A percentile compares a stretch with the other conserved stretches of the same genome.
These are phyloP conservation scores for Parthenolecanium corni DNA, from an alignment of 2,888 invertebrate genomes.

Conservation along the genomic window DNA sequence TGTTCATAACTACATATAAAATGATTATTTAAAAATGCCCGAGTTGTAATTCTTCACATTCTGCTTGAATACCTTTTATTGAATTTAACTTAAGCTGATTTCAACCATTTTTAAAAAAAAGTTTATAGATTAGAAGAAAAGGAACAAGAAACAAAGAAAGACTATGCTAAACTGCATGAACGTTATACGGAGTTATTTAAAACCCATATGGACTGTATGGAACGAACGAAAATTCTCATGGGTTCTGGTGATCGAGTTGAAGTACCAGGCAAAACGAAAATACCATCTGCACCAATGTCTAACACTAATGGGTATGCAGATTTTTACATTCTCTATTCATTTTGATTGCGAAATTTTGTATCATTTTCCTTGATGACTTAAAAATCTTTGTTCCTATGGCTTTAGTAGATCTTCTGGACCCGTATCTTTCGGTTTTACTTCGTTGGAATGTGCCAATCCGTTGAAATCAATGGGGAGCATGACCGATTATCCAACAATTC, in stretches of 20 bases:
- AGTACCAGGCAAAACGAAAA: slow-evolving; percentile 38
- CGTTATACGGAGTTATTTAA: slow-evolving; percentile 95
- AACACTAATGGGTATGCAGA: slow-evolving; percentile 33
- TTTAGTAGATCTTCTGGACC: slow-evolving; percentile 61
- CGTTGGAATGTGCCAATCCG: slow-evolving; percentile 47
- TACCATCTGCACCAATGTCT: slow-evolving; percentile 39
- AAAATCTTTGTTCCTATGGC: neutral
- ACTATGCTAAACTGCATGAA: slow-evolving; percentile 93
- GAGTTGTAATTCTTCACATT: too few species aligned
- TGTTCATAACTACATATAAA: too few species aligned
- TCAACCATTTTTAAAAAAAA: too few species aligned
- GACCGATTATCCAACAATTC: slow-evolving; percentile 33
- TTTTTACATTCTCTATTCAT: too few species aligned
- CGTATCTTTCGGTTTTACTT: slow-evolving; percentile 77
- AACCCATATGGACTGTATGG: slow-evolving; percentile 99
- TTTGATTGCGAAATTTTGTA: too few species aligned
- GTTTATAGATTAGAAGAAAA: slow-evolving; percentile 81
- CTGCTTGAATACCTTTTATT: too few species aligned
- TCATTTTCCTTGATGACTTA: too few species aligned
- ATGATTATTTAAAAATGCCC: too few species aligned
- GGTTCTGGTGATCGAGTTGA: slow-evolving; percentile 58
- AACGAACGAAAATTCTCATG: slow-evolving; percentile 88
- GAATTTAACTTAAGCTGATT: neutral
- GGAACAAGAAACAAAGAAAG: slow-evolving; percentile 88
- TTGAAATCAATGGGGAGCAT: slow-evolving; percentile 34